Evolutionary conservation across 2,113 vertebrate genomes (phyloP), one percentile per base, ranked within the genome.

Genomic region (Ursus arctos): DNA sequence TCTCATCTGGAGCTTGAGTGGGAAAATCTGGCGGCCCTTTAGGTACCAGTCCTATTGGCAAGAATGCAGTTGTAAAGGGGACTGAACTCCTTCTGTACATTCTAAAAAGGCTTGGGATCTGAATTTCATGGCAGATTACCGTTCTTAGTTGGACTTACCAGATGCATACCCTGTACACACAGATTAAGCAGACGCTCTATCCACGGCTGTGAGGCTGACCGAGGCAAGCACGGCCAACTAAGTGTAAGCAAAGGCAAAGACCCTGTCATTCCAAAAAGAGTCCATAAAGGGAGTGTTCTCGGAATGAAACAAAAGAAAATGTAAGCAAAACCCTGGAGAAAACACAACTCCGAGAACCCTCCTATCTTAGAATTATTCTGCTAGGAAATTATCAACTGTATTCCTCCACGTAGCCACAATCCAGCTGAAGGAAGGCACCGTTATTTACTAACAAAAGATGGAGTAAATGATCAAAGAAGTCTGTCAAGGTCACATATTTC

Each of bases 71-170:
- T 94, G 47, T 59, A 92, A 97, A 95, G 76, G 0, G 1, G 33
- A 85, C 0, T 63, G 26, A 92, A 43, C 36, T 88, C 2, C 31
- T 76, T 95, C 40, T 53, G 84, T 77, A 26, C 59, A 71, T 74
- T 28, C 59, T 97, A 74, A 80, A 97, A 95, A 91, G 63, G 12
- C 28, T 6, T 65, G 61, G 51, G 13, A 93, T 76, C 24, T 94
- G 72, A 97, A 97, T 97, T 96, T 94, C 72, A 88, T 0, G 4
- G 40, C 47, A 90, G 47, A 92, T 94, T 82, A 77, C n/a, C 94
- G 7, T 0, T 0, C 43, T 90, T 13, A 51, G 7, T 19, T 55
- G 40, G 47, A 16, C 5, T n/a, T 33, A 43, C 36, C 31, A 74
- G 2, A 21, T 61, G 71, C 43, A 22, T 19, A 53, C 53, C 72